Base-by-base conservation (phyloP, 1,140 invertebrate genomes). In the Tetramorium alpestre region DNA sequence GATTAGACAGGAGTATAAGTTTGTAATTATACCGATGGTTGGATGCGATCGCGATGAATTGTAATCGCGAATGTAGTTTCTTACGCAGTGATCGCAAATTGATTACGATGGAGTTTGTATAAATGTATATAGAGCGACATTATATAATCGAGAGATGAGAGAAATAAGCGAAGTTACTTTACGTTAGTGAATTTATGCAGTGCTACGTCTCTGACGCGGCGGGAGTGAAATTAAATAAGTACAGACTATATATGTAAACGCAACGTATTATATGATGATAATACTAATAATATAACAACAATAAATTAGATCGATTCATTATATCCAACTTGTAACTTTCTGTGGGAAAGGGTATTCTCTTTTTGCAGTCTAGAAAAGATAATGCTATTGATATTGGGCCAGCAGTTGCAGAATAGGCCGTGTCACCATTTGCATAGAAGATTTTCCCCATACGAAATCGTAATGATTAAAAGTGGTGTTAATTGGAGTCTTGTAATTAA, bases 401-500 rank as follows among this genome's bases (percentile, higher is more conserved):
- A 95, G 85, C 58, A 95, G 85, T 73, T 85, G 75, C 25, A 95
- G 64, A 7, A 95, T 47, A 65, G 94, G 93, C 51, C 88, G 51
- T 44, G 93, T 95, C n/a, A 95, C 76, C 41, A 93, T 67, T 80
- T 93, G 80, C 0, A 91, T 80, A 0, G 93, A 91, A 33, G 88
- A 88, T 69, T 89, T 94, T 49, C 95, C 95, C 95, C 95, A 96
- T 5, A 96, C 67, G 72, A 96, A 96, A 56, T 96, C 95, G n/a
- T 96, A 95, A 90, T 96, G 96, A 88, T 95, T 95, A 70, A 95
- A 96, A 0, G 89, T 88, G 22, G 88, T 85, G n/a, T 89, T 89
- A 2, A 84, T 54, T 3, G 92, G 84, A 28, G 95, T 86, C 80
- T 91, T 92, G 28, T 94, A 87, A 58, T 94, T 89, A 6, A 92